Evolutionary conservation across 2,888 invertebrate genomes (phyloP), one percentile per base, ranked within the genome.

Genomic region (Dryobota labecula): DNA sequence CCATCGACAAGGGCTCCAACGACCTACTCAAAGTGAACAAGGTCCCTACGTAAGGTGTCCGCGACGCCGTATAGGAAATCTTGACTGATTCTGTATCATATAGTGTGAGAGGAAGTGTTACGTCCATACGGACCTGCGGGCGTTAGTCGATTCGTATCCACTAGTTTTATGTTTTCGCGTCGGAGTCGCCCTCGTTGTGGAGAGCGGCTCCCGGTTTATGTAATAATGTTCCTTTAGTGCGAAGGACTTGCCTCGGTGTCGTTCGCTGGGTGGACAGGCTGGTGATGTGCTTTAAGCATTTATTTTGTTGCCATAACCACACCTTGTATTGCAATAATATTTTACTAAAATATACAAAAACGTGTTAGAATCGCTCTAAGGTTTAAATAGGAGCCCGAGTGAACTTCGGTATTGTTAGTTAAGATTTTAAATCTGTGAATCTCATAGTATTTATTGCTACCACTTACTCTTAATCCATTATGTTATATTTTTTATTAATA

Each of bases 11-110:
- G 92, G 97, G 97, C 90, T 97, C 97, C 95, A 96, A 97, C 88
- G 98, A 98, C 96, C 97, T 98, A 88, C 97, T 98, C 90, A 98
- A 98, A 96, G 98, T 97, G 91, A 97, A 97, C 91, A 98, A 98
- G 96, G 97, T 97, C 93, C 97, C 97, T 86, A 97, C 97, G 97
- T 97, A 97, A 97, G 96, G 96, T 90, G 92, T 87, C 83, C 87
- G 89, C 85, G 85, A 80, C 87, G 85, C 89, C 90, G 84, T 86
- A 87, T 92, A 92, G 93, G 91, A 90, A 92, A 91, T 92, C 92
- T 91, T 94, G 95, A 96, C 95, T 96, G 95, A 95, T 93, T 92
- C 93, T 96, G 95, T 96, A 96, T 93, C 94, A 95, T 95, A 95
- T 95, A 95, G 95, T 95, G 95, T 95, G 95, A 95, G 91, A 92